A percentile compares a stretch with the other conserved stretches of the same genome.
Evolutionary conservation across 2,888 invertebrate species (phyloP).

Genomic region (Drosophila histrio): DNA sequence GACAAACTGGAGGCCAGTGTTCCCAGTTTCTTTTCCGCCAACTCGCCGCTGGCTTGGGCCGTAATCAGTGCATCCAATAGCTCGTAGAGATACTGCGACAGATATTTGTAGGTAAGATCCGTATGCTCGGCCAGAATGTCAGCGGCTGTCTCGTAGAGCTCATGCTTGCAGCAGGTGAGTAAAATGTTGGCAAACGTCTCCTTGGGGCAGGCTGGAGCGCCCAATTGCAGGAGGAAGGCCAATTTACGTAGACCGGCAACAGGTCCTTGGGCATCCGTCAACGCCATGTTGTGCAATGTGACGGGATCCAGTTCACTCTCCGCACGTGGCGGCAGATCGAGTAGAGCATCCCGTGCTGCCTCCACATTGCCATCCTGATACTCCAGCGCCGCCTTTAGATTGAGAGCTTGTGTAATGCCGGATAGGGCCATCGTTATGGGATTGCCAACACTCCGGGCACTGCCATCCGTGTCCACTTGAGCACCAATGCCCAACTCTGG

Average conservation of each 20-base stretch:
- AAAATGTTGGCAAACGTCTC: constrained; percentile 98
- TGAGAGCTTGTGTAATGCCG: constrained; percentile 98
- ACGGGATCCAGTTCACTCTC: constrained; percentile 99
- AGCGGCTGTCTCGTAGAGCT: constrained; percentile 98
- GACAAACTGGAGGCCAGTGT: constrained; percentile 96
- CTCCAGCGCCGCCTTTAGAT: constrained; percentile 99
- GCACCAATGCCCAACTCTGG: constrained; percentile 98
- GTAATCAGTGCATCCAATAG: constrained; percentile 98
- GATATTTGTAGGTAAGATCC: constrained; percentile 96
- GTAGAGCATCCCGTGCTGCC: constrained; percentile 91
- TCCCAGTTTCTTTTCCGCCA: constrained; percentile 97
- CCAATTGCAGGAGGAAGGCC: constrained; percentile 96
- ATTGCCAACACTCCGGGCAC: constrained; percentile 92
- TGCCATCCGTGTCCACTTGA: constrained; percentile 91
- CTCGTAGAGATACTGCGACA: constrained; percentile 96
- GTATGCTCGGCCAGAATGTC: constrained; percentile 99
- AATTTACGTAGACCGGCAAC: constrained; percentile 93
- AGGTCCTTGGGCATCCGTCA: constrained; percentile 95
- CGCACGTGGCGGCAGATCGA: constrained; percentile 95
- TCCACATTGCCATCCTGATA: constrained; percentile 94
- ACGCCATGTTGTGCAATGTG: constrained; percentile 97
- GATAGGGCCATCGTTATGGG: constrained; percentile 92
- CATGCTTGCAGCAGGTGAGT: constrained; percentile 97
- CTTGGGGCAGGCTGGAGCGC: constrained; percentile 93
- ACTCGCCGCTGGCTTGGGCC: constrained; percentile 97